phyloP scores from a whole-genome alignment of 2,888 invertebrate species.

The Lasioglossum vierecki region DNA sequence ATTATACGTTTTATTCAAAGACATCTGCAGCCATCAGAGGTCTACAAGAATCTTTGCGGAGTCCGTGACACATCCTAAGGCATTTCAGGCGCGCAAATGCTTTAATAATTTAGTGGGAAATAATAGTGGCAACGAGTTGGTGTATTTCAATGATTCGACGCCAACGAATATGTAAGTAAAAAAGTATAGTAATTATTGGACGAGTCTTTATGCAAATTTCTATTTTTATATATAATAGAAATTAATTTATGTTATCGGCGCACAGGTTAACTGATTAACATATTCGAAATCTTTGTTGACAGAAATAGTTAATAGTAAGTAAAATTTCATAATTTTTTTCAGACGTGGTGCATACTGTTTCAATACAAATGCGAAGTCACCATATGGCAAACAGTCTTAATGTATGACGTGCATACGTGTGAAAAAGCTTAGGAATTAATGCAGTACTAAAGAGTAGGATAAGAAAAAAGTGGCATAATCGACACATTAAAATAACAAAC shows the following conservation, averaged over 20 bases:
- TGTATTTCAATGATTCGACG: slow-evolving; percentile 69
- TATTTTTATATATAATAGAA: neutral
- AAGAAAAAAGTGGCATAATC: neutral
- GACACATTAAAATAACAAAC: neutral
- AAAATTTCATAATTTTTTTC: slow-evolving; percentile 8
- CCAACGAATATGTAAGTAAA: slow-evolving; percentile 63
- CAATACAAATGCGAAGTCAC: slow-evolving; percentile 39
- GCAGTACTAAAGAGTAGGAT: neutral
- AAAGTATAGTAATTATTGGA: neutral
- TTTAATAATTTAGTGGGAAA: neutral
- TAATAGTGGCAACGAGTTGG: slow-evolving; percentile 16
- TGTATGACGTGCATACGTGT: neutral
- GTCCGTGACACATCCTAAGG: slow-evolving; percentile 55
- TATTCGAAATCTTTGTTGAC: neutral
- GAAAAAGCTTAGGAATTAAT: neutral
- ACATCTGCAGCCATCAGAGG: slow-evolving; percentile 49
- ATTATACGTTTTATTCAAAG: slow-evolving; percentile 4
- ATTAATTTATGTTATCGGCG: no score
- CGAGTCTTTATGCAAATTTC: neutral
- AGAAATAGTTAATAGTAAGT: no score
- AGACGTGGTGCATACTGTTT: slow-evolving; percentile 59
- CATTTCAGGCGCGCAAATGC: slow-evolving; percentile 65
- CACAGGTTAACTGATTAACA: no score
- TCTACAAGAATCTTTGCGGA: slow-evolving; percentile 42
- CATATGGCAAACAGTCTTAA: slow-evolving; percentile 26